A percentile compares a stretch with the other conserved stretches of the same genome.
Evolutionary conservation across 2,888 invertebrate genomes (phyloP).

Genomic region (Caenorhabditis becei): DNA sequence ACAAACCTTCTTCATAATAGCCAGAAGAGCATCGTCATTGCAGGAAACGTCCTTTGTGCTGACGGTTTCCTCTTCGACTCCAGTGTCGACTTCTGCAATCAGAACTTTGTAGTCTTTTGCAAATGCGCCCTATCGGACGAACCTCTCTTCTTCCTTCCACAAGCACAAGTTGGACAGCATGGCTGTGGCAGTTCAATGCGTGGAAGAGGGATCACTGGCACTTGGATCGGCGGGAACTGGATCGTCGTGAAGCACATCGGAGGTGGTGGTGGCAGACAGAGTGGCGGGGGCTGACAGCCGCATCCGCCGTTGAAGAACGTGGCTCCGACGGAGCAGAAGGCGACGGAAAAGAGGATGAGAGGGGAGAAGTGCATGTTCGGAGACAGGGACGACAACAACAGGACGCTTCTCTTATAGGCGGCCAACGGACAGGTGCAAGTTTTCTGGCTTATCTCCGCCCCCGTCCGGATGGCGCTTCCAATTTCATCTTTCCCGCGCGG

Average conservation of each 20-base stretch:
- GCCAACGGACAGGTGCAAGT: conserved; percentile 14
- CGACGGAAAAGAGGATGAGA: neutral
- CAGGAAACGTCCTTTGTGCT: conserved; percentile 55
- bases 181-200: conserved; percentile 64
- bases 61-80: conserved; percentile 25
- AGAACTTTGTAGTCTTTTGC: too few relatives aligned
- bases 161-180: conserved; percentile 69
- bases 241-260: conserved; percentile 60
- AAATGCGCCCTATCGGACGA: too few relatives aligned
- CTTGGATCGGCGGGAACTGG: conserved; percentile 63
- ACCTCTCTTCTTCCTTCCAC: conserved; percentile 74
- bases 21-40: conserved; percentile 46
- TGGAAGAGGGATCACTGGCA: conserved; percentile 61
- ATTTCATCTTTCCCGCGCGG: conserved; percentile 6
- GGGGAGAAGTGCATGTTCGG: neutral
- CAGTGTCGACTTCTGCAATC: conserved; percentile 31
- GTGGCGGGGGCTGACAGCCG: conserved; percentile 50
- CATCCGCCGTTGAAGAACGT: conserved; percentile 63
- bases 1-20: conserved; percentile 53
- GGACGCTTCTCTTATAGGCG: conserved; percentile 2
- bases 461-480: conserved; percentile 1
- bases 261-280: conserved; percentile 62
- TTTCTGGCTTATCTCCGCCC: conserved; percentile 17
- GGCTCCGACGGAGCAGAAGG: conserved; percentile 15
- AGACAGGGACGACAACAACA: neutral